Percentiles rank a stretch among this genome's conserved stretches.
phyloP scores from a whole-genome alignment of 2,888 invertebrate genomes.

The Drosophila austrosaltans region DNA sequence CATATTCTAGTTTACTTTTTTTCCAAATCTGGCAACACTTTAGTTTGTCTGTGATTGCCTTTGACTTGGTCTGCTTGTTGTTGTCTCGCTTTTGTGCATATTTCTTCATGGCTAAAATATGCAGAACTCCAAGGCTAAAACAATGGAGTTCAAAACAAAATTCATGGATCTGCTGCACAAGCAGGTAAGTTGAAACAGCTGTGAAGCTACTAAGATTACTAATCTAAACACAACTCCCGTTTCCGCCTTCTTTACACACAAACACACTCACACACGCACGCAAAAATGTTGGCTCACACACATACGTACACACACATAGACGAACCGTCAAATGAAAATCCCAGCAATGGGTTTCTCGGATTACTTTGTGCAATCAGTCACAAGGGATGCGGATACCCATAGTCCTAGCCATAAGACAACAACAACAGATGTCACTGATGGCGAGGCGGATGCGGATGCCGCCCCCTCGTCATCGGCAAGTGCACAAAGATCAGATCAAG shows the following conservation, averaged over 20 bases:
- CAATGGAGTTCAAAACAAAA: conserved; percentile 83
- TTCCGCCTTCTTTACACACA: conserved; percentile 4
- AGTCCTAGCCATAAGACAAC: not conserved
- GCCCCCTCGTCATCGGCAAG: conserved; percentile 32
- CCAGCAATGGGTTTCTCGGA: conserved; percentile 84
- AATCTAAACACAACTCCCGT: not conserved
- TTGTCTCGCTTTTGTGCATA: conserved; percentile 6
- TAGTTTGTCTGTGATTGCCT: conserved; percentile 3
- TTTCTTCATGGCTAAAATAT: conserved; percentile 70
- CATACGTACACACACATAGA: conserved; percentile 49
- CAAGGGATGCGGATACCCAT: conserved; percentile 52
- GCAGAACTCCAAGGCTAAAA: conserved; percentile 78
- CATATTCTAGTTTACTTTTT: no score
- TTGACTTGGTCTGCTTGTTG: not conserved
- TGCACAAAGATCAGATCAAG: conserved; percentile 82
- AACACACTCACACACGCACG: conserved; percentile 5
- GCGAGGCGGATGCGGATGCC: conserved; percentile 29
- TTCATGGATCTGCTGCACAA: conserved; percentile 83
- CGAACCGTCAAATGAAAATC: conserved; percentile 82
- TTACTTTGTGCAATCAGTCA: conserved; percentile 83
- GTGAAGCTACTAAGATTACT: not conserved
- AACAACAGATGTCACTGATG: conserved; percentile 10
- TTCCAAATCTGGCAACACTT: no score
- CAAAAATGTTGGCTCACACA: conserved; percentile 58
- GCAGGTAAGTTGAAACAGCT: conserved; percentile 73